phyloP scores from a whole-genome alignment of 2,113 vertebrate genomes.

The Danio rerio region GRCz12tu NC_133191.1:22520001-22520500 shows the following conservation, averaged over 20 bases:
- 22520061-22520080: too few species aligned
- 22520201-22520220: conserved; percentile 85
- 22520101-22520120: too few species aligned
- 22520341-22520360: conserved; percentile 35
- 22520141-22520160: background rate
- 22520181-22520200: conserved; percentile 71
- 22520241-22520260: conserved; percentile 81
- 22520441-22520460: background rate
- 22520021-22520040: too few species aligned
- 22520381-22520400: background rate
- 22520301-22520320: conserved; percentile 81
- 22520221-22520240: conserved; percentile 83
- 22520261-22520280: conserved; percentile 85
- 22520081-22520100: too few species aligned
- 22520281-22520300: conserved; percentile 82
- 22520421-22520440: background rate
- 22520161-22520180: background rate
- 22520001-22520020: too few species aligned
- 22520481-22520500: conserved; percentile 76
- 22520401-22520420: background rate
- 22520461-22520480: conserved; percentile 52
- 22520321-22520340: conserved; percentile 58
- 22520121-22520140: too few species aligned
- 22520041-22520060: too few species aligned
- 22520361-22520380: background rate